Conservation (phyloP, 2,113 vertebrate species). For the Raja brachyura region DNA sequence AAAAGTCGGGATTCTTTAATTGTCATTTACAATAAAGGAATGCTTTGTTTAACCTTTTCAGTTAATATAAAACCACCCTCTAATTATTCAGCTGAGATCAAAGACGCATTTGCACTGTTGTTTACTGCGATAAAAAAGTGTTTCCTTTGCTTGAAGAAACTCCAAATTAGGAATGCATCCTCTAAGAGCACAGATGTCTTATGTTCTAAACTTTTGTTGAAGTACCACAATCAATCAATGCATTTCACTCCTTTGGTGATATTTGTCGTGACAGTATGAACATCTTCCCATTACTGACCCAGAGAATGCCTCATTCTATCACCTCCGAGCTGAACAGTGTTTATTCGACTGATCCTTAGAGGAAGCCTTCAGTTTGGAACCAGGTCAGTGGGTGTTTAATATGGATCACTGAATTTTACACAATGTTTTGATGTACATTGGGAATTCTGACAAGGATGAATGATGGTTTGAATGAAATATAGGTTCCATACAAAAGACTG, state of each 20-base stretch:
- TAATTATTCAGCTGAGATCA: constrained; percentile 31
- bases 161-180: not conserved
- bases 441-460: constrained; percentile 24
- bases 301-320: constrained; percentile 31
- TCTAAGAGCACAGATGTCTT: not conserved
- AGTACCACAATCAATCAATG: constrained; percentile 31
- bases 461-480: constrained; percentile 33
- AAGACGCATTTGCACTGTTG: not conserved
- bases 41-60: not conserved
- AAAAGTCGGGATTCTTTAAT: too few relatives aligned
- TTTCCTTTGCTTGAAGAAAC: not conserved
- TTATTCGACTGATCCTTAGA: constrained; percentile 28
- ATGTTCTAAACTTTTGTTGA: constrained; percentile 21
- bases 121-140: not conserved
- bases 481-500: constrained; percentile 20
- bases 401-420: constrained; percentile 33
- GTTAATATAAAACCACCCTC: constrained; percentile 27
- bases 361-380: constrained; percentile 25
- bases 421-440: constrained; percentile 36
- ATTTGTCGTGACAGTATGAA: constrained; percentile 18
- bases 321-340: constrained; percentile 17
- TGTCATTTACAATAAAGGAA: not conserved
- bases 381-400: constrained; percentile 34
- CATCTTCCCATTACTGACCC: constrained; percentile 31
- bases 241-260: constrained; percentile 29